Percentiles rank a stretch among this genome's conserved stretches.
These are phyloP conservation scores for Poeciliopsis gracilis DNA, from an alignment of 2,797 vertebrate species.

Conservation along the genomic window DNA sequence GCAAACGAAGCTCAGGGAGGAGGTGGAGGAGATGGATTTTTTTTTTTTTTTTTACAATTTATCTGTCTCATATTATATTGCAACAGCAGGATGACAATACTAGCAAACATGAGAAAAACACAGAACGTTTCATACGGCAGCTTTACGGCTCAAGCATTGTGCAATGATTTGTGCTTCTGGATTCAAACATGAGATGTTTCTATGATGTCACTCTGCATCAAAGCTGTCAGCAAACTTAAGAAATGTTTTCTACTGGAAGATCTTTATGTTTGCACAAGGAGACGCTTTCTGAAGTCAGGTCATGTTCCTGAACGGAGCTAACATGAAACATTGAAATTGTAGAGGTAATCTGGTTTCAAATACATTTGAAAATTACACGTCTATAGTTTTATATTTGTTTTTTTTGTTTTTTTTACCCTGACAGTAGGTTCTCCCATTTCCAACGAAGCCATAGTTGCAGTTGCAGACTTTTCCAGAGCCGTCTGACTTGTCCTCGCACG, in stretches of 20 bases:
- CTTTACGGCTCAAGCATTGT: neutral
- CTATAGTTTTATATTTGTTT: neutral
- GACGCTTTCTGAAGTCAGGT: neutral
- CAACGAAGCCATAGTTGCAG: slow-evolving; percentile 93
- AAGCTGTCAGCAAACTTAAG: neutral
- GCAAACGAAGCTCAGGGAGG: too few relatives aligned
- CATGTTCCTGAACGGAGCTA: neutral
- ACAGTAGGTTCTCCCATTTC: slow-evolving; percentile 89
- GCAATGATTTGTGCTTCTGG: neutral
- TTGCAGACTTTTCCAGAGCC: slow-evolving; percentile 87
- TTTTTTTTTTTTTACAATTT: too few relatives aligned
- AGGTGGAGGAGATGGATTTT: too few relatives aligned
- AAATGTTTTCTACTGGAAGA: neutral
- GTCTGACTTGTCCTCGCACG: slow-evolving; percentile 82
- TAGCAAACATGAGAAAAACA: too few relatives aligned
- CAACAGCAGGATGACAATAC: too few relatives aligned
- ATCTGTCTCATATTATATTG: too few relatives aligned
- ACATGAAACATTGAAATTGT: neutral
- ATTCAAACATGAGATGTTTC: neutral
- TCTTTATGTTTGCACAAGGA: neutral
- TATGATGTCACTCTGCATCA: neutral
- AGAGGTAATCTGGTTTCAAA: neutral
- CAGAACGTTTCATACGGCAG: too few relatives aligned
- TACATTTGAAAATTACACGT: neutral
- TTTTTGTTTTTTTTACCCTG: slow-evolving; percentile 77